Base-by-base conservation (phyloP, 2,113 vertebrate genomes). In the Crypturellus undulatus region DNA sequence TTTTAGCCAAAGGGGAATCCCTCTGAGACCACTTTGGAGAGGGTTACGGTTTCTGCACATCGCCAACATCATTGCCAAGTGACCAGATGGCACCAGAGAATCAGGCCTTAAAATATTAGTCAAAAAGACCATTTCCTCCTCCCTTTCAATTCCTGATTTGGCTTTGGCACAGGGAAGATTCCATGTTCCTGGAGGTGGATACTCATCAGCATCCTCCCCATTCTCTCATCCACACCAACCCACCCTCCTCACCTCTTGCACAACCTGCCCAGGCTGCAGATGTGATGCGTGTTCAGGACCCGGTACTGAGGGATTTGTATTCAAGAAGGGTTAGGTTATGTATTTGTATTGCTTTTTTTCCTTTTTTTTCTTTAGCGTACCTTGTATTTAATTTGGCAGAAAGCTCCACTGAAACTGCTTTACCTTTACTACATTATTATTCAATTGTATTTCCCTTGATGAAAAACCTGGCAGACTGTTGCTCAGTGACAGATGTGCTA, bases 401-500 rank as follows among this genome's bases (percentile, higher is more conserved):
- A 40, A 96, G 71, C 91, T 92, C 88, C 21, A 89, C 28, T 64
- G 90, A 96, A 96, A 89, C 89, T 84, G 84, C 93, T 96, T 96
- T 97, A 96, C 96, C 96, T 97, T 91, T 80, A 94, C 89, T 59
- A 10, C 92, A 96, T 97, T 97, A 96, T 97, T 95, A 98, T 98
- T 97, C 97, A 95, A 96, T 97, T 96, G 94, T 93, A 83, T 97
- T 95, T 97, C 96, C 97, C 97, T 87, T 93, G 95, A 96, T 96
- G 94, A 82, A 96, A 96, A 96, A 88, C 76, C 96, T 98, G 97
- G 97, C 97, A 96, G 96, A 40, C 82, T 96, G 93, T 93, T 98
- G 92, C 89, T 97, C 73, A 5, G 86, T 98, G 97, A 98, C 98
- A 98, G 98, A 97, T 98, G 98, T 94, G 92, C 96, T 95, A 93